A percentile compares a stretch with the other conserved stretches of the same genome.
Evolutionary conservation across 2,888 invertebrate species (phyloP).

Genomic region (Dynastes hyllus): DNA sequence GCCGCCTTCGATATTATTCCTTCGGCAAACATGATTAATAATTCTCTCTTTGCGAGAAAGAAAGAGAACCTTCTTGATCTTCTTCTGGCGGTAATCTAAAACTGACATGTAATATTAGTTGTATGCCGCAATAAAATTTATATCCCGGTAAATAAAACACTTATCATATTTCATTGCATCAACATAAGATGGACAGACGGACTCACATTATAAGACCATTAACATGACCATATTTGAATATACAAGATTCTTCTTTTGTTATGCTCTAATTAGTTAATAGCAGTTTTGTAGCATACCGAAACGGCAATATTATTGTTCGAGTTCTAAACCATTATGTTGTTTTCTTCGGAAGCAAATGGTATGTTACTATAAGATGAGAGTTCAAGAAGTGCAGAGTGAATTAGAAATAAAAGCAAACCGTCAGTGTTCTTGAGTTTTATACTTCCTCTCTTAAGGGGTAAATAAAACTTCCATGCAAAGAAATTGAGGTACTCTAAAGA

Average conservation of each 20-base stretch:
- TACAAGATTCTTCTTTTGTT: constrained; percentile 8
- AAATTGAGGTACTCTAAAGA: too few species aligned
- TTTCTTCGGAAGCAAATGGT: too few species aligned
- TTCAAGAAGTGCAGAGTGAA: too few species aligned
- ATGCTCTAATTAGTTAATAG: not conserved
- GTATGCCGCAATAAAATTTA: constrained; percentile 45
- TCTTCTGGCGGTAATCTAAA: constrained; percentile 45
- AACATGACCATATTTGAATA: constrained; percentile 36
- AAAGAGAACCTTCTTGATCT: constrained; percentile 16
- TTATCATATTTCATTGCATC: constrained; percentile 51
- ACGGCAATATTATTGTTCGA: too few species aligned
- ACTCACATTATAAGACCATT: constrained; percentile 48
- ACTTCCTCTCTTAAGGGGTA: too few species aligned
- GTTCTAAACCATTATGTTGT: too few species aligned
- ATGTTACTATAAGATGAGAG: too few species aligned
- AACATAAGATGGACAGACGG: constrained; percentile 26
- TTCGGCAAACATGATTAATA: constrained; percentile 45
- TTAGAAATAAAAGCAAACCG: too few species aligned
- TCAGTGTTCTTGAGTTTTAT: too few species aligned
- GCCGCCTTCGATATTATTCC: constrained; percentile 34
- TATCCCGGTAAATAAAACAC: constrained; percentile 49
- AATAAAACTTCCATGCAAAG: too few species aligned
- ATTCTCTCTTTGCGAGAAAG: constrained; percentile 10
- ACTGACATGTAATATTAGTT: constrained; percentile 51
- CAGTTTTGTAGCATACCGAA: not conserved